Evolutionary conservation across 2,113 vertebrate species (phyloP), one percentile per base, ranked within the genome.

Genomic region (Forbesichthys papilliferus): DNA sequence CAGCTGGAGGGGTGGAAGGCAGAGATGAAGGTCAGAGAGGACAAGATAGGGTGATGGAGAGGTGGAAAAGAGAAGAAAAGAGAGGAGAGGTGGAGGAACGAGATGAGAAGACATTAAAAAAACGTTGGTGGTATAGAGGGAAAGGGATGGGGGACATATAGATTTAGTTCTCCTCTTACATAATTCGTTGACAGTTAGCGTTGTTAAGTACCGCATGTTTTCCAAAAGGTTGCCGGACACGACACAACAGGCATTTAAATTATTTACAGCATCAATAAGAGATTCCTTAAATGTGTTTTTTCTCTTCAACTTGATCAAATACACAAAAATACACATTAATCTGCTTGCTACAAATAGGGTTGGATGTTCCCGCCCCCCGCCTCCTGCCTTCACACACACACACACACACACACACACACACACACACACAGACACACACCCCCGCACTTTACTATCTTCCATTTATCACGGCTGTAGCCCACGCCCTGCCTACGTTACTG

Each of bases 391-490:
- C 52, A 53, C 68, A 65, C 63, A 70, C 61, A 56, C 52, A 54
- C 59, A 70, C 54, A 64, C 74, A 65, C 74, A 62, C 78, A 73
- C 56, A 48, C 55, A 55, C 69, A 13, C 49, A 71, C 55, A 78
- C 83, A 51, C 53, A 49, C 54, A 34, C 66, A 68, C 46, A 73
- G 52, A 48, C 55, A 55, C 69, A n/a, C 49, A 71, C 55, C 76
- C 83, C 51, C 53, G 36, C 54, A 34, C 66, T 59, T 18, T 68
- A 67, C 78, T 74, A 75, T 72, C 74, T 78, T 72, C 84, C 88
- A 93, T 94, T 95, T 90, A 93, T 95, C 93, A 95, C 88, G 77
- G 80, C 79, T 70, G 84, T 68, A 80, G 27, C 79, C 84, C 51
- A 75, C 84, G 90, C 92, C 90, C 86, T 87, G 87, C 68, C 85